Evolutionary conservation across 2,113 vertebrate species (phyloP).

Genomic region (Blennius ocellaris): DNA sequence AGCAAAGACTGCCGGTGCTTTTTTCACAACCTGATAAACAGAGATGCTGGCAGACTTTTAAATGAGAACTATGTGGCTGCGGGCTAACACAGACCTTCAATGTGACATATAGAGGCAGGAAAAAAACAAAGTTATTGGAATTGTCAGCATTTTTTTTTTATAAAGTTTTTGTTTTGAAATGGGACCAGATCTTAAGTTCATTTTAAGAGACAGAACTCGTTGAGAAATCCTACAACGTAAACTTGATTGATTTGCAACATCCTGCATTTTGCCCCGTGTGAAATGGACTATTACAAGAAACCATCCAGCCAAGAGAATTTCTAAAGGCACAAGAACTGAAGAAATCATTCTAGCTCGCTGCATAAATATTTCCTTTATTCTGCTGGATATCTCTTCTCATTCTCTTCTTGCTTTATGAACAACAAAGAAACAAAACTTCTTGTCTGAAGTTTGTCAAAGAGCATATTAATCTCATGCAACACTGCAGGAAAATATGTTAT

Average conservation of each 20-base stretch:
- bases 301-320: too few relatives aligned
- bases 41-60: conserved; percentile 11
- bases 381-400: too few relatives aligned
- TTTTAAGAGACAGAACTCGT: too few relatives aligned
- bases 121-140: neutral
- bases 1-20: conserved; percentile 9
- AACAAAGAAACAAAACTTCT: neutral
- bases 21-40: conserved; percentile 19
- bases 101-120: neutral
- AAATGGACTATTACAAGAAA: too few relatives aligned
- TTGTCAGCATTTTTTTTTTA: neutral
- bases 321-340: too few relatives aligned
- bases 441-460: neutral
- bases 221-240: too few relatives aligned
- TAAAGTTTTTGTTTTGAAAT: too few relatives aligned
- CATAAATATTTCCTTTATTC: too few relatives aligned
- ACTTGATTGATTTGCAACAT: too few relatives aligned
- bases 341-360: too few relatives aligned
- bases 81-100: neutral
- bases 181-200: neutral
- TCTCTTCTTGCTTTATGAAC: too few relatives aligned
- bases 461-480: neutral
- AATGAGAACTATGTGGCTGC: neutral
- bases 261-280: too few relatives aligned
- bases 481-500: neutral